phyloP scores from a whole-genome alignment of 2,888 invertebrate species.

The Andricus curvator region DNA sequence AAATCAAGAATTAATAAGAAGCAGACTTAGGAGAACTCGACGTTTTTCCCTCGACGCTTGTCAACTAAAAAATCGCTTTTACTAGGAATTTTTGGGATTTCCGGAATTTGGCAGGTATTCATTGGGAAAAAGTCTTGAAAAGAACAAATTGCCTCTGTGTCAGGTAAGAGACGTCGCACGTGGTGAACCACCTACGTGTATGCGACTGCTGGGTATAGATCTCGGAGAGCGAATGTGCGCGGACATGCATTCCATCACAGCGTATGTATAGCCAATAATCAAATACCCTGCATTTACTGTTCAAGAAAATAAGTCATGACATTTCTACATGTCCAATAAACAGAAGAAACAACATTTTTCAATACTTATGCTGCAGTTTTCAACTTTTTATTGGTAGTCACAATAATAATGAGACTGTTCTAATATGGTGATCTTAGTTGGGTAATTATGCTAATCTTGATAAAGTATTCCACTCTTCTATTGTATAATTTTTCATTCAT shows the following conservation, averaged over 20 bases:
- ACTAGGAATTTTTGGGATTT: background rate
- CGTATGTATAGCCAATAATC: conserved; percentile 65
- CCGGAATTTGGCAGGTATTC: background rate
- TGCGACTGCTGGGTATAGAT: conserved; percentile 50
- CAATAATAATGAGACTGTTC: background rate
- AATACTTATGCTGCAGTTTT: too few species aligned
- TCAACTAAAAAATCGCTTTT: background rate
- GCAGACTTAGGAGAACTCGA: background rate
- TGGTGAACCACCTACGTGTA: conserved; percentile 37
- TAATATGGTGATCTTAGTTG: background rate
- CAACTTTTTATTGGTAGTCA: too few species aligned
- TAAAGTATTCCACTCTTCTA: background rate
- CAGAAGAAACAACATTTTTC: too few species aligned
- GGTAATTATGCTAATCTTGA: background rate
- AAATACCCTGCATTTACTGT: conserved; percentile 1
- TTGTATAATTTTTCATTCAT: background rate
- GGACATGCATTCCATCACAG: conserved; percentile 57
- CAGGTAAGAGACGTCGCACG: background rate
- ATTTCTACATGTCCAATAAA: background rate
- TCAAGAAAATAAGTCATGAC: conserved; percentile 2
- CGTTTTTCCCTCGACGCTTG: background rate
- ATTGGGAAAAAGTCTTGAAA: background rate
- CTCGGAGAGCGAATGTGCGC: conserved; percentile 48
- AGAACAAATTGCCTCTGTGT: background rate
- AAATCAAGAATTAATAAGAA: background rate